Conservation (phyloP, 2,113 vertebrate species). For the Rhea pennata region DNA sequence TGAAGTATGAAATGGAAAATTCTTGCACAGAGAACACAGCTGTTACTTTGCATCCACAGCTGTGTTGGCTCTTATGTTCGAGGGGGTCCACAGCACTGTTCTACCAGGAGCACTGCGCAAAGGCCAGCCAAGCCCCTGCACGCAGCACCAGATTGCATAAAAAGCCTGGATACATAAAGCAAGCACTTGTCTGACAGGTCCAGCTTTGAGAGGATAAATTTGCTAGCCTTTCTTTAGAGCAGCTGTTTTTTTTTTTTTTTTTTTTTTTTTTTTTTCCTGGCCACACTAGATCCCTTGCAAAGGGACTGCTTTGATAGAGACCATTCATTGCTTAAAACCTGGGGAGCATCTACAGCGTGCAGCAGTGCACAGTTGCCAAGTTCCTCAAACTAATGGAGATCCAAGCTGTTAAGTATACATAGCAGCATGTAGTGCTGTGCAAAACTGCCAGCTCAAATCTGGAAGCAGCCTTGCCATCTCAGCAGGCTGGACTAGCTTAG, state of each 20-base stretch:
- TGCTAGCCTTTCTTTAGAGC: not conserved
- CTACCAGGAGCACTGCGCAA: not conserved
- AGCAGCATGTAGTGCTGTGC: not conserved
- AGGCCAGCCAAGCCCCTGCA: not conserved
- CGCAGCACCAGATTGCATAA: not conserved
- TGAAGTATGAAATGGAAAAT: not conserved
- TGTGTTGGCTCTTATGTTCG: not conserved
- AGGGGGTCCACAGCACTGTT: fast-evolving
- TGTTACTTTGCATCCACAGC: not conserved
- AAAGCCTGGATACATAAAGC: not conserved
- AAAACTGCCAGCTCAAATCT: not conserved
- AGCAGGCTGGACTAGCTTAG: not conserved
- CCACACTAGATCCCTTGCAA: not conserved
- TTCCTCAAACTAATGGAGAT: not conserved
- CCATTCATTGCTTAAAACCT: not conserved
- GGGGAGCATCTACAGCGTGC: not conserved
- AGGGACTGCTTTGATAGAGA: not conserved
- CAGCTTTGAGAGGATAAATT: not conserved
- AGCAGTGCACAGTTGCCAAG: not conserved
- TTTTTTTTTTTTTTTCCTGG: not conserved
- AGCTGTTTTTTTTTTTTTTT: not conserved
- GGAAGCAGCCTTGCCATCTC: not conserved
- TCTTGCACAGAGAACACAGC: not conserved
- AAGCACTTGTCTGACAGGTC: not conserved
- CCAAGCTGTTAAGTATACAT: not conserved